These are phyloP conservation scores for Ginglymostoma cirratum DNA, from an alignment of 2,113 vertebrate species.

Conservation along the genomic window DNA sequence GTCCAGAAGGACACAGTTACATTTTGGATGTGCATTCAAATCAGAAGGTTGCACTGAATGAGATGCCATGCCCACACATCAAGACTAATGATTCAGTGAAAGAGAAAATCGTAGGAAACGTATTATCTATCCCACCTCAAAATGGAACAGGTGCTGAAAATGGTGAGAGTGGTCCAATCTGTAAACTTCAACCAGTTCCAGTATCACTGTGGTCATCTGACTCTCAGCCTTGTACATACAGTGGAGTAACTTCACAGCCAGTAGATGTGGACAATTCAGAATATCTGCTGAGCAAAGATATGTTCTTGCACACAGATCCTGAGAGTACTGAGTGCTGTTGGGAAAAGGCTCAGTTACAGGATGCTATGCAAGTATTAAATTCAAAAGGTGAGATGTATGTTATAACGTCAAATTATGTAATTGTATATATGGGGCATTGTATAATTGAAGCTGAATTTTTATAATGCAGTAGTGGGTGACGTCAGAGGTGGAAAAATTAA, in stretches of 20 bases:
- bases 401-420: background rate
- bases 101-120: background rate
- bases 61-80: background rate
- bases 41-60: constrained; percentile 39
- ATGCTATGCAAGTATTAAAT: background rate
- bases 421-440: background rate
- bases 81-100: background rate
- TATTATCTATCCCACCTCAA: constrained; percentile 39
- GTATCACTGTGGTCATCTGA: constrained; percentile 39
- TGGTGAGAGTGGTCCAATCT: constrained; percentile 36
- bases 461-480: background rate
- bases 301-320: background rate
- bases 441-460: background rate
- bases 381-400: constrained; percentile 5
- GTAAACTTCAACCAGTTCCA: constrained; percentile 38
- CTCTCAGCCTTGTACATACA: constrained; percentile 43
- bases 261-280: background rate
- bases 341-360: constrained; percentile 3
- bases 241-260: background rate
- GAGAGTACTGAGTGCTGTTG: background rate
- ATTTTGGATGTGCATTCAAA: constrained; percentile 66
- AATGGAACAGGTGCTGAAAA: constrained; percentile 41
- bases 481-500: background rate
- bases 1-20: constrained; percentile 73
- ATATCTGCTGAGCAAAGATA: constrained; percentile 5